A percentile compares a stretch with the other conserved stretches of the same genome.
Evolutionary conservation across 2,797 vertebrate species (phyloP).

Genomic region (Hoplostethus atlanticus): DNA sequence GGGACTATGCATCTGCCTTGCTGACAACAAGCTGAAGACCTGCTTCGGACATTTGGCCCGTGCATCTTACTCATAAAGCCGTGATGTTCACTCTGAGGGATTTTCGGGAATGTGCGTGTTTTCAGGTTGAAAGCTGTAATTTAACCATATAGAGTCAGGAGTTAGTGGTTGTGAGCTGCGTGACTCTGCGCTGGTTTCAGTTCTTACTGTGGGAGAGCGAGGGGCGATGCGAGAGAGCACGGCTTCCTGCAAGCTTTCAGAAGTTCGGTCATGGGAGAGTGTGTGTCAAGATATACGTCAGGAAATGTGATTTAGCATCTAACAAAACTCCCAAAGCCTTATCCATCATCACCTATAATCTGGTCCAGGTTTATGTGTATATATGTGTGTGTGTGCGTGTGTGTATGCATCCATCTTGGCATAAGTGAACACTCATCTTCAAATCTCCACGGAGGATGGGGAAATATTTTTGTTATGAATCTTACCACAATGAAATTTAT

Average conservation of each 20-base stretch:
- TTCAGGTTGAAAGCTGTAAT: slow-evolving; percentile 24
- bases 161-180: slow-evolving; percentile 26
- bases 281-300: slow-evolving; percentile 1
- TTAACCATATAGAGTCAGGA: slow-evolving; percentile 14
- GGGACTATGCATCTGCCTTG: slow-evolving; percentile 69
- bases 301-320: slow-evolving; percentile 30
- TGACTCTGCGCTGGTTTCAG: slow-evolving; percentile 37
- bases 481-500: neutral
- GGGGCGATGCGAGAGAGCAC: neutral
- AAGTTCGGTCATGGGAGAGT: slow-evolving; percentile 14
- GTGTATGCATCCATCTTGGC: slow-evolving; percentile 2
- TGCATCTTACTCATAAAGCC: slow-evolving; percentile 44
- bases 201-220: slow-evolving; percentile 14
- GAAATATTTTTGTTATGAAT: slow-evolving; percentile 31
- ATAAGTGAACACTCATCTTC: neutral
- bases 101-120: slow-evolving; percentile 34
- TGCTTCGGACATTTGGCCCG: slow-evolving; percentile 49
- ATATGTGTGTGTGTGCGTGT: neutral
- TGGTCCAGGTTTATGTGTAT: slow-evolving; percentile 5
- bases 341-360: neutral
- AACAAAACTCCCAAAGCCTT: slow-evolving; percentile 20
- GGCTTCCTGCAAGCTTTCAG: slow-evolving; percentile 14
- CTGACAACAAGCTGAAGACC: slow-evolving; percentile 55
- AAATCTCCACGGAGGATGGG: neutral
- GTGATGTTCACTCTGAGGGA: slow-evolving; percentile 51